Evolutionary conservation across 2,888 invertebrate genomes (phyloP).

Genomic region (Hesperia comma): DNA sequence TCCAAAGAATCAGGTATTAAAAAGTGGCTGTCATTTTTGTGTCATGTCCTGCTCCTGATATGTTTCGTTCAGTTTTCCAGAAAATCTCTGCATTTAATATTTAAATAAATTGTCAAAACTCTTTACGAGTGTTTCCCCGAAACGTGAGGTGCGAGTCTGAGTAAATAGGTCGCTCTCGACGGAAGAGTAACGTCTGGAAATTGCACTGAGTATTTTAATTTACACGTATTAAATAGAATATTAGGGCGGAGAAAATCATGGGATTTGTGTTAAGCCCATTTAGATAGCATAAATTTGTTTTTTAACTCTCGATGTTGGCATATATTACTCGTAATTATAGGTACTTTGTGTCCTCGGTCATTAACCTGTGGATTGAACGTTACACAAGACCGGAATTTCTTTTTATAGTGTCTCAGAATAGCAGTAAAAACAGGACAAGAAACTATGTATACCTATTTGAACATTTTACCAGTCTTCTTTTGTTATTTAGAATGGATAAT

Average conservation of each 20-base stretch:
- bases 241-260: conserved; percentile 40
- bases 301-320: background rate
- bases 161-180: conserved; percentile 65
- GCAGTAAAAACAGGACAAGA: background rate
- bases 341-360: conserved; percentile 19
- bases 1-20: conserved; percentile 1
- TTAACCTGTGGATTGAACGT: conserved; percentile 6
- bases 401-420: background rate
- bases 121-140: conserved; percentile 69
- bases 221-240: conserved; percentile 46
- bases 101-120: conserved; percentile 69
- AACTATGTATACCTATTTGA: background rate
- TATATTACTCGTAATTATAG: background rate
- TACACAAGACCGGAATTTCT: background rate
- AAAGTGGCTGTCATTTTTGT: conserved; percentile 5
- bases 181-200: conserved; percentile 52
- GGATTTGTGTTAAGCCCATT: conserved; percentile 21
- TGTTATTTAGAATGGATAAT: too few relatives aligned
- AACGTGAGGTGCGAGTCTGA: conserved; percentile 62
- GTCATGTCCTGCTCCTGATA: background rate
- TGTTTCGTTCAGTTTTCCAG: conserved; percentile 19
- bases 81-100: conserved; percentile 52
- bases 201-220: conserved; percentile 48
- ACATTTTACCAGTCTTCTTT: too few relatives aligned
- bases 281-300: conserved; percentile 11